Evolutionary conservation across 2,888 invertebrate species (phyloP).

Genomic region (Dicycla oo): DNA sequence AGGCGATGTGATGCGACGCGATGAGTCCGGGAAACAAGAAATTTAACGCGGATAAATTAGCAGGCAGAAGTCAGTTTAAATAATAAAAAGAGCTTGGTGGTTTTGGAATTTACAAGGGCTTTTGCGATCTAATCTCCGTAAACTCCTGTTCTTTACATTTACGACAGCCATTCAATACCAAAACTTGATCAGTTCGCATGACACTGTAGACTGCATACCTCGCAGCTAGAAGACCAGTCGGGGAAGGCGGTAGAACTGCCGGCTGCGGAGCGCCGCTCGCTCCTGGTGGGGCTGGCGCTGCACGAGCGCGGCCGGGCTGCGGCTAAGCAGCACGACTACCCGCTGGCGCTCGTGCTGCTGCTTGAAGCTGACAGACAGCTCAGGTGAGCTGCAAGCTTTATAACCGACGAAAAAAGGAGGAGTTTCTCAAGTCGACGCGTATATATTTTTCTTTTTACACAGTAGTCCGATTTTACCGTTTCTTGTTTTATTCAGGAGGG

Average conservation of each 20-base stretch:
- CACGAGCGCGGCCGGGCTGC: slow-evolving; percentile 95
- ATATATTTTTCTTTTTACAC: too few species aligned
- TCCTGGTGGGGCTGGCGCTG: slow-evolving; percentile 94
- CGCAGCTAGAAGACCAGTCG: slow-evolving; percentile 94
- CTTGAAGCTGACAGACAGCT: slow-evolving; percentile 95
- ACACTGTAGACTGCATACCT: neutral
- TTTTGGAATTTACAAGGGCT: neutral
- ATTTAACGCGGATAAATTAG: too few species aligned
- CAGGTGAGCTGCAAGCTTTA: slow-evolving; percentile 72
- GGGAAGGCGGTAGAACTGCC: slow-evolving; percentile 94
- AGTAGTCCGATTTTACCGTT: too few species aligned
- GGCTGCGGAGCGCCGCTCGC: slow-evolving; percentile 91
- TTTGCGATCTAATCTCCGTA: neutral
- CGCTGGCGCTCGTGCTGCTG: slow-evolving; percentile 93
- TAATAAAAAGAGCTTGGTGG: neutral
- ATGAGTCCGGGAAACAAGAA: too few species aligned
- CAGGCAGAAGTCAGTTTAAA: too few species aligned
- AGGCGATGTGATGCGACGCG: too few species aligned
- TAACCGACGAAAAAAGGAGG: too few species aligned
- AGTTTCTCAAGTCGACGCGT: too few species aligned
- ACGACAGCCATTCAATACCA: neutral
- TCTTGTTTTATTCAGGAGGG: too few species aligned
- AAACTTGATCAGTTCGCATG: neutral
- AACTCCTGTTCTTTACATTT: neutral
- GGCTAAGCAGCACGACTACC: slow-evolving; percentile 91